phyloP scores from a whole-genome alignment of 2,113 vertebrate species.

The Chunga burmeisteri region DNA sequence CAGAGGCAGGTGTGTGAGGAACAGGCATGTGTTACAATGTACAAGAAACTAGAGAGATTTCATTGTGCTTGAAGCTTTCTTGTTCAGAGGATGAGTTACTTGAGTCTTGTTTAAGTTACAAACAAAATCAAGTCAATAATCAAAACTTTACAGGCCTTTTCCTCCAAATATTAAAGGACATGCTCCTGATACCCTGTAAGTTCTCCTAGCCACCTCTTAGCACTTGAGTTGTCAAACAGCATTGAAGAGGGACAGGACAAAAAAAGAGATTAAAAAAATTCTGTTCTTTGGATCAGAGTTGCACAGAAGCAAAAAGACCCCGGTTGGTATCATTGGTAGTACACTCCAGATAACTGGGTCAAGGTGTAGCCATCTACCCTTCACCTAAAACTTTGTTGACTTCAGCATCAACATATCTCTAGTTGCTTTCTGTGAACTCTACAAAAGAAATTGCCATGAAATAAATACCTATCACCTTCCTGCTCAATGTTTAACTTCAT shows the following conservation, averaged over 20 bases:
- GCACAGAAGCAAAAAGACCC: not conserved
- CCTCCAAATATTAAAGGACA: not conserved
- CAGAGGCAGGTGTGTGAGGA: not conserved
- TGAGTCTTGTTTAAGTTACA: not conserved
- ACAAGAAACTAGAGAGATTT: not conserved
- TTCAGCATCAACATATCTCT: not conserved
- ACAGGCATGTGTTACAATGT: not conserved
- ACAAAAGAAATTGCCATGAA: not conserved
- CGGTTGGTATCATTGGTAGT: not conserved
- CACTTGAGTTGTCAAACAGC: not conserved
- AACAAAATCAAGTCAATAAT: not conserved
- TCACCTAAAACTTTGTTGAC: not conserved
- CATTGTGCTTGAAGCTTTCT: not conserved
- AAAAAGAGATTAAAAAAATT: not conserved
- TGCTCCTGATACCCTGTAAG: not conserved
- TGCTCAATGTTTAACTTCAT: not conserved
- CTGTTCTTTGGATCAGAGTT: not conserved
- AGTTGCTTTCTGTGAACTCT: not conserved
- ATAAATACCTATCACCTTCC: not conserved
- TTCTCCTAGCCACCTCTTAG: not conserved
- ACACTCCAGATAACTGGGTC: fast-evolving
- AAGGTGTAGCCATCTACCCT: not conserved
- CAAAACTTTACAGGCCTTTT: not conserved
- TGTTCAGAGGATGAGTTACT: not conserved
- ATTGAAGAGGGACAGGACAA: not conserved